Evolutionary conservation across 2,888 invertebrate species (phyloP).

Genomic region (Nycteola revayana): DNA sequence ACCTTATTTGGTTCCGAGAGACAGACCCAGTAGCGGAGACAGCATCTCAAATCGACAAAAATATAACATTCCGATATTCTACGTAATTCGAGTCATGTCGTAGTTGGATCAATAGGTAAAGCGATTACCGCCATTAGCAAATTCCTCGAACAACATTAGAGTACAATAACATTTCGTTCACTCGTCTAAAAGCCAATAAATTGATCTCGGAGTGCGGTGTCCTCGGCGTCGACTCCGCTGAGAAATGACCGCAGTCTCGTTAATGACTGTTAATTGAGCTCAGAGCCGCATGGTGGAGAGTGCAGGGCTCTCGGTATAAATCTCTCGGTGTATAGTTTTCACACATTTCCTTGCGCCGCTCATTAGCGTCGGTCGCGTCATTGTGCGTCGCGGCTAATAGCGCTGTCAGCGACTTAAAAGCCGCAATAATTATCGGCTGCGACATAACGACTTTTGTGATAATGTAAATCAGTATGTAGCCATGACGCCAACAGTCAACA

Average conservation of each 20-base stretch:
- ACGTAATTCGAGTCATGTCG: too few species aligned
- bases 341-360: slow-evolving; percentile 7
- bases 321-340: slow-evolving; percentile 5
- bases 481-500: too few species aligned
- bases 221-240: too few species aligned
- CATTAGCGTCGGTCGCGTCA: neutral
- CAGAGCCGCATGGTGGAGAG: slow-evolving; percentile 1
- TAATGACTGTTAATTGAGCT: slow-evolving; percentile 28
- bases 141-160: slow-evolving; percentile 8
- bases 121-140: slow-evolving; percentile 13
- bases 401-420: neutral
- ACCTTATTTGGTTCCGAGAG: too few species aligned
- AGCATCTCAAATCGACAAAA: too few species aligned
- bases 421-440: neutral
- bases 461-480: too few species aligned
- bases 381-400: neutral
- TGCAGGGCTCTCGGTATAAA: slow-evolving; percentile 5
- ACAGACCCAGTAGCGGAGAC: too few species aligned
- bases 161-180: slow-evolving; percentile 18
- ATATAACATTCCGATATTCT: too few species aligned
- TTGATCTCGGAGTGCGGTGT: too few species aligned
- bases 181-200: slow-evolving; percentile 10
- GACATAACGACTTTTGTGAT: neutral
- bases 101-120: too few species aligned
- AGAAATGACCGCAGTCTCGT: slow-evolving; percentile 9